Conservation (phyloP, 2,888 invertebrate genomes). For the Cordilura impudica region DNA sequence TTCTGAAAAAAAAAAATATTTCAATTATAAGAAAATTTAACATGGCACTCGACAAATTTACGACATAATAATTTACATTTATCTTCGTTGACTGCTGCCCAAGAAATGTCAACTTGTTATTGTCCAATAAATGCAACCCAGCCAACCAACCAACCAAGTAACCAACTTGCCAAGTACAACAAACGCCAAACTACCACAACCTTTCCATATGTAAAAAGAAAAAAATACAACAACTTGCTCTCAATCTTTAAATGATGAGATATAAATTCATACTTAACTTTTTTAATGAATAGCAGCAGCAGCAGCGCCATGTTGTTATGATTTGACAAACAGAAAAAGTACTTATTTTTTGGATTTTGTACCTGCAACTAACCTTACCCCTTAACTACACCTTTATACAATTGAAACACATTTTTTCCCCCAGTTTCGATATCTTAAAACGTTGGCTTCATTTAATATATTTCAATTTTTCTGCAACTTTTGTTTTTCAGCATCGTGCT, state of each 20-base stretch:
- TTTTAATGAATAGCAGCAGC: constrained; percentile 50
- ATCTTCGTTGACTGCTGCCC: constrained; percentile 71
- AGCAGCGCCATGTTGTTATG: constrained; percentile 71
- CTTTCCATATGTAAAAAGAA: constrained; percentile 37
- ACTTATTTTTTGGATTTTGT: neutral
- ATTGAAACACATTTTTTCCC: too few relatives aligned
- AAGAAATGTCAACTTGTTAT: constrained; percentile 61
- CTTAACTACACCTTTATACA: neutral
- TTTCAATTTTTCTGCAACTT: constrained; percentile 10
- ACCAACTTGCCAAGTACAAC: constrained; percentile 34
- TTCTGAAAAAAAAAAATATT: constrained; percentile 33
- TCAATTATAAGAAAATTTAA: constrained; percentile 63
- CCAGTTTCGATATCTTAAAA: constrained; percentile 31
- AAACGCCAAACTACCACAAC: constrained; percentile 54
- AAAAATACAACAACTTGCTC: constrained; percentile 63
- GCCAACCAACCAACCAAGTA: constrained; percentile 42
- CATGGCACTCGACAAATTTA: constrained; percentile 70
- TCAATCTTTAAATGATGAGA: constrained; percentile 60
- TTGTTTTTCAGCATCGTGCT: constrained; percentile 47
- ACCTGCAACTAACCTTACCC: neutral
- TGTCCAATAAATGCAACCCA: constrained; percentile 57
- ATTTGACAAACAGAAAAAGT: constrained; percentile 51
- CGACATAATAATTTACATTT: constrained; percentile 77
- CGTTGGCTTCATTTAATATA: constrained; percentile 49
- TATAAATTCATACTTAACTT: constrained; percentile 55